Evolutionary conservation across 1,140 invertebrate species (phyloP), one percentile per base, ranked within the genome.

Genomic region (Brachionus rubens): DNA sequence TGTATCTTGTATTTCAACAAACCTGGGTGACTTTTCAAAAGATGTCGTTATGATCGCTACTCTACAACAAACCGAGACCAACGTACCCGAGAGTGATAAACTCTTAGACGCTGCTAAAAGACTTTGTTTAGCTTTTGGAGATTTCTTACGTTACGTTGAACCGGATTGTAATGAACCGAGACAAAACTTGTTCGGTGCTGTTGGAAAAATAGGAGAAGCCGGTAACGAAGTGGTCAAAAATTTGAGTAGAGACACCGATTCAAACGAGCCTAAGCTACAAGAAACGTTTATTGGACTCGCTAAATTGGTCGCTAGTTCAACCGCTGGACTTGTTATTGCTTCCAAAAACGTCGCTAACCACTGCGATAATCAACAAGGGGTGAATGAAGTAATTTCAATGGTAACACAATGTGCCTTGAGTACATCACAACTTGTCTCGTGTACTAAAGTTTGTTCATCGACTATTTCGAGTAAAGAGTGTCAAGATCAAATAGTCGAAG

Each of bases 351-450:
- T 87, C 30, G 86, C 96, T 0, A 90, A 91, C 5, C 92, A 91
- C 56, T 94, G 93, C 80, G 86, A 87, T 21, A 87, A 89, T 77
- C 85, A 87, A 76, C 84, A 81, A 3, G 80, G 85, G 33, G 86
- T 88, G 80, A 96, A 97, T 84, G 88, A 89, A 78, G 93, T 98
- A 1, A 98, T 98, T 78, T 90, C 90, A 9, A 91, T 93, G 0
- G 96, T 96, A 0, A 97, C 94, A 0, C 91, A 98, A 83, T 96
- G 94, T 84, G 96, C 96, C 0, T 86, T 99, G 28, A 93, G 94
- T 1, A 99, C 96, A 0, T 97, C 94, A 33, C 96, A 99, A 82
- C 86, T 99, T 0, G 95, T 99, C 0, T 94, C 96, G 0, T 98
- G 94, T 82, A 92, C 96, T 10, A 98, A 98, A 87, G 91, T 89